Conservation (phyloP, 1,140 invertebrate genomes). For the Magallana angulata region DNA sequence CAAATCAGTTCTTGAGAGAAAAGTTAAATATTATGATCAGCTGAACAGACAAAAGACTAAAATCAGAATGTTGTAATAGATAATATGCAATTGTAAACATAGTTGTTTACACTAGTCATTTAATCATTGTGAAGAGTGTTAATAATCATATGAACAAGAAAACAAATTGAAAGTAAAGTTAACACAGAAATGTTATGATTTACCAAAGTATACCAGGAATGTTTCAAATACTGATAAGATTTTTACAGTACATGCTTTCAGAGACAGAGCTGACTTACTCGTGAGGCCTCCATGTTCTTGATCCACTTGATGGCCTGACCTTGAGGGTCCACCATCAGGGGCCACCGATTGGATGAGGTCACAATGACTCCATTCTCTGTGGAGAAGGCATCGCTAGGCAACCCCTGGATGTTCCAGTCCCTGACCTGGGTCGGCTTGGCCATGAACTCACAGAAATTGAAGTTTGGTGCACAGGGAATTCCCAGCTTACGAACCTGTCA, state of each 20-base stretch:
- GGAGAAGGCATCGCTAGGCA: constrained; percentile 92
- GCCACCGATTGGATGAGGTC: constrained; percentile 87
- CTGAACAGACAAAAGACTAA: too few species aligned
- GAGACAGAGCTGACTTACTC: constrained; percentile 57
- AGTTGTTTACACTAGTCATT: too few species aligned
- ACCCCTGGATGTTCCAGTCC: constrained; percentile 93
- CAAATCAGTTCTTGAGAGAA: background rate
- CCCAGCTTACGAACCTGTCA: constrained; percentile 79
- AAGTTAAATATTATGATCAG: background rate
- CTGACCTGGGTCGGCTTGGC: constrained; percentile 84
- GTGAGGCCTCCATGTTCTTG: constrained; percentile 86
- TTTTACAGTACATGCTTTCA: too few species aligned
- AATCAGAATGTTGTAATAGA: too few species aligned
- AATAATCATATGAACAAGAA: too few species aligned
- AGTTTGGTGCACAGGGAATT: constrained; percentile 85
- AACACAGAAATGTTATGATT: too few species aligned
- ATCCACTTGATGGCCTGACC: constrained; percentile 93
- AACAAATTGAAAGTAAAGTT: too few species aligned
- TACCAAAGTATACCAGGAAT: too few species aligned
- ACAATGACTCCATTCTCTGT: constrained; percentile 95
- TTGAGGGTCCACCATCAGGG: constrained; percentile 88
- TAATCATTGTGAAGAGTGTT: too few species aligned
- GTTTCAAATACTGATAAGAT: background rate
- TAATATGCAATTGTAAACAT: too few species aligned
- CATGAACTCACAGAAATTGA: constrained; percentile 87